These are phyloP conservation scores for Zaprionus lineosus DNA, from an alignment of 2,888 invertebrate genomes.

Conservation along the genomic window DNA sequence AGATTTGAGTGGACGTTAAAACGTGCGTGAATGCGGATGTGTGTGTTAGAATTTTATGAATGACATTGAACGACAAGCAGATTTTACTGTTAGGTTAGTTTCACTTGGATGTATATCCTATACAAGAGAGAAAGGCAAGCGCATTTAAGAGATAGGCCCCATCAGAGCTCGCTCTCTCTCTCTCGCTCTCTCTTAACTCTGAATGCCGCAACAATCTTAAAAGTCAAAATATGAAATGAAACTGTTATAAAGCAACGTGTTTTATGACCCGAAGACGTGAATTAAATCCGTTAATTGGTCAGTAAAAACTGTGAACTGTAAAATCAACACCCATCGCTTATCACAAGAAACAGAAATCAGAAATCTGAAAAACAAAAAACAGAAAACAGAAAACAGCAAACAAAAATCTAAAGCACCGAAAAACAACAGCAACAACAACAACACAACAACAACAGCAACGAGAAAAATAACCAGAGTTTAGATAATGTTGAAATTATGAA, in stretches of 20 bases:
- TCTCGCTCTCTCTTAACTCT: slow-evolving; percentile 13
- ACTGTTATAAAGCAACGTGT: slow-evolving; percentile 28
- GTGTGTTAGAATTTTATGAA: slow-evolving; percentile 66
- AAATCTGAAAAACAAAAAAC: too few species aligned
- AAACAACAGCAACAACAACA: too few species aligned
- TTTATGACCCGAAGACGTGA: slow-evolving; percentile 25
- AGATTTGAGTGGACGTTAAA: too few species aligned
- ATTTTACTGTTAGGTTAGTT: slow-evolving; percentile 18
- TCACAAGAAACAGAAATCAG: too few species aligned
- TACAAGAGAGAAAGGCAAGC: slow-evolving; percentile 13
- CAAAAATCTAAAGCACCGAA: neutral
- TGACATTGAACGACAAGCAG: slow-evolving; percentile 60
- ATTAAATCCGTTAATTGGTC: slow-evolving; percentile 34
- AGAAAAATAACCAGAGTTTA: slow-evolving; percentile 9
- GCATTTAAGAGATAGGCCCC: slow-evolving; percentile 10
- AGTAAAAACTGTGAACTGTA: slow-evolving; percentile 32
- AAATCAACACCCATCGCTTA: slow-evolving; percentile 42
- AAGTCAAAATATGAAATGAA: neutral
- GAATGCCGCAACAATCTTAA: slow-evolving; percentile 4
- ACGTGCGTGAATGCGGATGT: too few species aligned
- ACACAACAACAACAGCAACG: too few species aligned
- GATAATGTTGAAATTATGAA: slow-evolving; percentile 24
- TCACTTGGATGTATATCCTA: slow-evolving; percentile 13
- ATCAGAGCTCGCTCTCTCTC: too few species aligned
- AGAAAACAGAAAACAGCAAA: too few species aligned